A percentile compares a stretch with the other conserved stretches of the same genome.
Conservation (phyloP, 2,113 vertebrate species). For the Cacatua alba region DNA sequence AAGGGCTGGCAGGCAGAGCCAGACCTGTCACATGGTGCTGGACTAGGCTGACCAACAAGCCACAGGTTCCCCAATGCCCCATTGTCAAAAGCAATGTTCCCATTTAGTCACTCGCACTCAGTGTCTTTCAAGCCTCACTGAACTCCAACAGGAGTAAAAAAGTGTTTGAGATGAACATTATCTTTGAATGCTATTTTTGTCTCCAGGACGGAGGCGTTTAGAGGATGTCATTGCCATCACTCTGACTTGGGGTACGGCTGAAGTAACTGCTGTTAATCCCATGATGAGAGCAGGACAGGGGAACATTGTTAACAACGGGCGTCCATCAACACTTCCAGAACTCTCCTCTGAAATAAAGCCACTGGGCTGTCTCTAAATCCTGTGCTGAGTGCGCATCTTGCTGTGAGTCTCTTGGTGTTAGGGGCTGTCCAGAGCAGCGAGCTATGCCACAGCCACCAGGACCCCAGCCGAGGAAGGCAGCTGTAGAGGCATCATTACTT, state of each 20-base stretch:
- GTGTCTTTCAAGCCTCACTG: constrained; percentile 41
- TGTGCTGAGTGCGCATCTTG: not conserved
- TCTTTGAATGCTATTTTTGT: not conserved
- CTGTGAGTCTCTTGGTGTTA: not conserved
- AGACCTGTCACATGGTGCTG: accelerated
- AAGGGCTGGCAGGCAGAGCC: not conserved
- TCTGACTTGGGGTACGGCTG: not conserved
- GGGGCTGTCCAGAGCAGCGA: not conserved
- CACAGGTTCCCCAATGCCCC: not conserved
- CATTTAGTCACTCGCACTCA: not conserved
- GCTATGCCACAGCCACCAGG: not conserved
- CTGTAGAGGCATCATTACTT: not conserved
- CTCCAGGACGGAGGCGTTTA: not conserved
- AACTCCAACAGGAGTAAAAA: not conserved
- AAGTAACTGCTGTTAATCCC: not conserved
- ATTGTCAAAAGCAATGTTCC: not conserved
- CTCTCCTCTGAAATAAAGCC: not conserved
- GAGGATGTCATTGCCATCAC: not conserved
- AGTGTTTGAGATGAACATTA: accelerated
- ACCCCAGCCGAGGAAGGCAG: not conserved
- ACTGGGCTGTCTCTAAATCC: not conserved
- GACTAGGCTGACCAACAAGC: not conserved
- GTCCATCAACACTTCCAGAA: not conserved
- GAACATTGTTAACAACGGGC: not conserved
- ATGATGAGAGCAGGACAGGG: accelerated